A percentile compares a stretch with the other conserved stretches of the same genome.
phyloP scores from a whole-genome alignment of 2,797 vertebrate genomes.

The Amphiprion clarkii region DNA sequence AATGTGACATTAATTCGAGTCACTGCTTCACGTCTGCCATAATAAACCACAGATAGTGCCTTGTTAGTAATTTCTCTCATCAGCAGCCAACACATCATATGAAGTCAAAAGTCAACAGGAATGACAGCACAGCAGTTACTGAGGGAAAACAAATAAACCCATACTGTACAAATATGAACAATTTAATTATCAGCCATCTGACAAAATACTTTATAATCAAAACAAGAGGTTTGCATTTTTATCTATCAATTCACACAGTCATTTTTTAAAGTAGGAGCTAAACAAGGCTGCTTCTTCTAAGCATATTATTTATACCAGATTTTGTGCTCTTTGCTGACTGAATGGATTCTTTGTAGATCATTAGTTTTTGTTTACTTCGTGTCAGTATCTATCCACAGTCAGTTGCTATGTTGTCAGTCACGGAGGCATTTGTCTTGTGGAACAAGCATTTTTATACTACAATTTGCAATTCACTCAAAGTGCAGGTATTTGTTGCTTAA shows the following conservation, averaged over 20 bases:
- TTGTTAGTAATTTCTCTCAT: slow-evolving; percentile 31
- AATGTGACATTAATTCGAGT: slow-evolving; percentile 51
- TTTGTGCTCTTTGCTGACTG: slow-evolving; percentile 38
- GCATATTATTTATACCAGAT: slow-evolving; percentile 49
- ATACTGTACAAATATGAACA: not conserved
- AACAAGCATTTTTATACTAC: slow-evolving; percentile 4
- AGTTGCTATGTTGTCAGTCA: slow-evolving; percentile 17
- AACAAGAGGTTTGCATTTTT: slow-evolving; percentile 3
- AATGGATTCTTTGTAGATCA: slow-evolving; percentile 33
- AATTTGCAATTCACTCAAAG: slow-evolving; percentile 12
- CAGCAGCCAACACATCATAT: slow-evolving; percentile 13
- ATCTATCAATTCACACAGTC: not conserved
- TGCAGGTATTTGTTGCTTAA: slow-evolving; percentile 21
- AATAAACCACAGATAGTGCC: slow-evolving; percentile 32
- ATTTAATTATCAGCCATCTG: not conserved
- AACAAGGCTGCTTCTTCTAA: slow-evolving; percentile 12
- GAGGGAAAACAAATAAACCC: slow-evolving; percentile 7
- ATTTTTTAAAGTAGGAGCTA: not conserved
- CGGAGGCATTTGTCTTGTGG: not conserved
- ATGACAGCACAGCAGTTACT: not conserved
- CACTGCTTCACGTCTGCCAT: slow-evolving; percentile 9
- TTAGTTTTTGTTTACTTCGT: slow-evolving; percentile 27
- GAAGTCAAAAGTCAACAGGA: slow-evolving; percentile 13
- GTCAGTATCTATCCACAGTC: slow-evolving; percentile 19
- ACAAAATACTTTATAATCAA: not conserved